Evolutionary conservation across 2,888 invertebrate genomes (phyloP).

Genomic region (Liposcelis brunnea): DNA sequence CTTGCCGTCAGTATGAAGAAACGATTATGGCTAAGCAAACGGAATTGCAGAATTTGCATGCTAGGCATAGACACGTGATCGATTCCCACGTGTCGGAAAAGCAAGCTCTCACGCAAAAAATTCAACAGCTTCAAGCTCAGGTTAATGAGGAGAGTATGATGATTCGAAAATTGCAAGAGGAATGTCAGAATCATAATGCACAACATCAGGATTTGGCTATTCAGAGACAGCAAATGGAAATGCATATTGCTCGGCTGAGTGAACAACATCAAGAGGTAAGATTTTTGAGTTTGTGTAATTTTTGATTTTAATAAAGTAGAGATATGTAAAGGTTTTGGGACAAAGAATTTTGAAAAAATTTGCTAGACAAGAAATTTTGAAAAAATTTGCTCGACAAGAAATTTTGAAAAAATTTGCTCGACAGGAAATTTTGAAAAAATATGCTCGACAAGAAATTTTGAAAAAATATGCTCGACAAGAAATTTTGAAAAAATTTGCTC

Average conservation of each 20-base stretch:
- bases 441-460: too few relatives aligned
- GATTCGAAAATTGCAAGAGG: conserved; percentile 33
- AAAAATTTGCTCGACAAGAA: too few relatives aligned
- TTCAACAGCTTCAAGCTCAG: conserved; percentile 44
- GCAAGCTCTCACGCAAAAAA: conserved; percentile 39
- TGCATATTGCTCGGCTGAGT: conserved; percentile 41
- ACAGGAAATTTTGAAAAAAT: too few relatives aligned
- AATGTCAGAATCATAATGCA: conserved; percentile 28
- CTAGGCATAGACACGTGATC: conserved; percentile 27
- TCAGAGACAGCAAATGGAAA: conserved; percentile 45
- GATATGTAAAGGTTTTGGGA: too few relatives aligned
- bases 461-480: too few relatives aligned
- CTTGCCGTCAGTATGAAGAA: conserved; percentile 39
- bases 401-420: too few relatives aligned
- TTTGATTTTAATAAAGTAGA: too few relatives aligned
- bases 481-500: too few relatives aligned
- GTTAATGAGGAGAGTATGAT: conserved; percentile 35
- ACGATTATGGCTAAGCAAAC: conserved; percentile 26
- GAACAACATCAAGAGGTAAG: conserved; percentile 25
- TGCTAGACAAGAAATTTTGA: too few relatives aligned
- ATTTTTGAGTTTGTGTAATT: too few relatives aligned
- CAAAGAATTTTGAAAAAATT: too few relatives aligned
- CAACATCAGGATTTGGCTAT: conserved; percentile 35
- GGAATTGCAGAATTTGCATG: conserved; percentile 43
- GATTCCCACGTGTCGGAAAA: conserved; percentile 44